Conservation (phyloP, 1,140 invertebrate species). For the Aphelenchoides besseyi region DNA sequence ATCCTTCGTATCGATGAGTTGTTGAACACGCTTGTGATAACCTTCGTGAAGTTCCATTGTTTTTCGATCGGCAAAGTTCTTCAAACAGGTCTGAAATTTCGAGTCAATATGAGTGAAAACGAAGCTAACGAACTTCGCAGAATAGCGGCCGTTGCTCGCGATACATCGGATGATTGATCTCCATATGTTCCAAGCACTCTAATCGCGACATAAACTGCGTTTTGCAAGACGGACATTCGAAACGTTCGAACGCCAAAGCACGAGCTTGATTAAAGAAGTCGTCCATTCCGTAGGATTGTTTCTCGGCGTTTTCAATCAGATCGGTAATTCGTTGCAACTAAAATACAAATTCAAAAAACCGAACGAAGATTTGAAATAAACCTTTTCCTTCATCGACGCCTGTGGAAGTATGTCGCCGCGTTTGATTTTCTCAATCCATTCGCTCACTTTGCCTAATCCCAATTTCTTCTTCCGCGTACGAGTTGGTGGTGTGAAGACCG, state of each 20-base stretch:
- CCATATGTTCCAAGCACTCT: constrained; percentile 55
- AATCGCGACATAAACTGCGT: constrained; percentile 49
- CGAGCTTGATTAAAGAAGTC: constrained; percentile 53
- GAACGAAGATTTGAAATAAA: constrained; percentile 1
- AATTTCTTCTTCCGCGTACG: constrained; percentile 55
- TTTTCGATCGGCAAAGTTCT: constrained; percentile 52
- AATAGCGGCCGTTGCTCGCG: constrained; percentile 54
- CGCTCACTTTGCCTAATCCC: constrained; percentile 51
- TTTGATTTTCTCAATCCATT: constrained; percentile 58
- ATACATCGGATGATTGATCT: constrained; percentile 48
- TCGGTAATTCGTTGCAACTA: constrained; percentile 48
- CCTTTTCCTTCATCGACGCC: constrained; percentile 50
- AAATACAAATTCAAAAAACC: not conserved
- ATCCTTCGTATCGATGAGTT: constrained; percentile 39
- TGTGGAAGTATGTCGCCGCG: constrained; percentile 54
- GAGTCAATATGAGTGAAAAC: not conserved
- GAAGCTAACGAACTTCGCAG: constrained; percentile 45
- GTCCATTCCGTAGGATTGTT: constrained; percentile 37
- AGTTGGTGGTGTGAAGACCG: constrained; percentile 51
- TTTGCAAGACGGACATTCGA: constrained; percentile 60
- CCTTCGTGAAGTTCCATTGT: constrained; percentile 58
- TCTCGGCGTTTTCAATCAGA: constrained; percentile 39
- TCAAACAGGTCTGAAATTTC: constrained; percentile 51
- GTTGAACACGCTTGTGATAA: constrained; percentile 56
- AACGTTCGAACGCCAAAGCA: constrained; percentile 56